phyloP scores from a whole-genome alignment of 2,888 invertebrate species.

The Drosophila merina region DNA sequence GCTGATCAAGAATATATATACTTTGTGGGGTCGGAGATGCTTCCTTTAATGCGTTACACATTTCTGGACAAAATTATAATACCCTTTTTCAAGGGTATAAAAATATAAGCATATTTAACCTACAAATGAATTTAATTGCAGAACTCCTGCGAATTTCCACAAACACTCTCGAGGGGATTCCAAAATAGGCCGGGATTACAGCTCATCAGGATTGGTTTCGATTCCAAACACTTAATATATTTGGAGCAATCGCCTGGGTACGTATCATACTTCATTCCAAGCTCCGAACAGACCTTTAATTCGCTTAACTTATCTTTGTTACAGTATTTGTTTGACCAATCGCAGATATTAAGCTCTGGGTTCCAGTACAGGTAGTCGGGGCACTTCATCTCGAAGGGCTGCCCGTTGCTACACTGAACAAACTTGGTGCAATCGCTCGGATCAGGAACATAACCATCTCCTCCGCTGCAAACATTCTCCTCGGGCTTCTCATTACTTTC shows the following conservation, averaged over 20 bases:
- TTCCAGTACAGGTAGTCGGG: constrained; percentile 52
- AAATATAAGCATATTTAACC: not conserved
- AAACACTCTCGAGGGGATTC: constrained; percentile 15
- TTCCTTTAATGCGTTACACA: no score
- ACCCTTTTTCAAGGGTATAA: no score
- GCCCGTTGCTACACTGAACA: constrained; percentile 48
- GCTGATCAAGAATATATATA: no score
- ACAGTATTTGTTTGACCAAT: constrained; percentile 45
- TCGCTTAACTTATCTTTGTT: not conserved
- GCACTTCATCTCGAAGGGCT: constrained; percentile 34
- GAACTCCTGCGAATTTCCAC: constrained; percentile 18
- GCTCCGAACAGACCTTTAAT: not conserved
- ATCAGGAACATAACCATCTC: constrained; percentile 25
- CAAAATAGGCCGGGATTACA: constrained; percentile 24
- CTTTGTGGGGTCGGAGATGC: no score
- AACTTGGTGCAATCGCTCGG: constrained; percentile 48
- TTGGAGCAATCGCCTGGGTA: constrained; percentile 19
- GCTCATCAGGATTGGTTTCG: constrained; percentile 16
- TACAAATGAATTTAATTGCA: constrained; percentile 9
- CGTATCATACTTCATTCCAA: constrained; percentile 8
- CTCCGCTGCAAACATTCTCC: constrained; percentile 28
- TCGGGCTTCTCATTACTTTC: not conserved
- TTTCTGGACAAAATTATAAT: no score
- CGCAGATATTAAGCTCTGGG: constrained; percentile 32
- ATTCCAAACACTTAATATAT: constrained; percentile 20